phyloP scores from a whole-genome alignment of 2,888 invertebrate genomes.

The Nebria brevicollis region DNA sequence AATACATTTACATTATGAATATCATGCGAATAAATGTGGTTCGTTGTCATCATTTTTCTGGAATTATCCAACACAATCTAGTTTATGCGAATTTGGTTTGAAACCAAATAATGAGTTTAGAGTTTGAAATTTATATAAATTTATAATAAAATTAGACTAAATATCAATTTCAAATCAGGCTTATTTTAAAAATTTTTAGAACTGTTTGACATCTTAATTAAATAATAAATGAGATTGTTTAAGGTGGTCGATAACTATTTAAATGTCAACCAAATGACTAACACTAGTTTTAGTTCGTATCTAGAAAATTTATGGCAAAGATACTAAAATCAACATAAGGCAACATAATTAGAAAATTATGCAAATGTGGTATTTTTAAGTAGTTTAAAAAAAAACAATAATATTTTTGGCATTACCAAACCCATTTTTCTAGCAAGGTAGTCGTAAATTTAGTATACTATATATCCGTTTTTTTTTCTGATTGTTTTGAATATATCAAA shows the following conservation, averaged over 20 bases:
- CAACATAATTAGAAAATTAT: neutral
- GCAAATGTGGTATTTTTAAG: neutral
- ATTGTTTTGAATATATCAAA: neutral
- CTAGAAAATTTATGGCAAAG: neutral
- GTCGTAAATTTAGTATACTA: neutral
- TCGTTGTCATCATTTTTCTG: too few species aligned
- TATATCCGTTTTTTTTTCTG: conserved; percentile 5
- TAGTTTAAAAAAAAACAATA: neutral
- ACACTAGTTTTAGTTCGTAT: neutral
- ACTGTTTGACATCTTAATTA: neutral
- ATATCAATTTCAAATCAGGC: too few species aligned
- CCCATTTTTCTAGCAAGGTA: neutral
- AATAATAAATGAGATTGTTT: neutral
- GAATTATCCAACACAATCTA: too few species aligned
- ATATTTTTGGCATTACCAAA: neutral
- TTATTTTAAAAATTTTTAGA: too few species aligned
- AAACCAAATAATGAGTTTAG: too few species aligned
- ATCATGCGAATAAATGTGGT: too few species aligned
- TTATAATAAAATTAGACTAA: too few species aligned
- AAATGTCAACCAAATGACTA: neutral
- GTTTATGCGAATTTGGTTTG: too few species aligned
- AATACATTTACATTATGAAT: too few species aligned
- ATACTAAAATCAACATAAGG: neutral
- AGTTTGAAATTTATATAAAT: too few species aligned
- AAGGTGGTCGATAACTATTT: neutral